Base-by-base conservation (phyloP, 2,888 invertebrate genomes). In the Andrena praecox region DNA sequence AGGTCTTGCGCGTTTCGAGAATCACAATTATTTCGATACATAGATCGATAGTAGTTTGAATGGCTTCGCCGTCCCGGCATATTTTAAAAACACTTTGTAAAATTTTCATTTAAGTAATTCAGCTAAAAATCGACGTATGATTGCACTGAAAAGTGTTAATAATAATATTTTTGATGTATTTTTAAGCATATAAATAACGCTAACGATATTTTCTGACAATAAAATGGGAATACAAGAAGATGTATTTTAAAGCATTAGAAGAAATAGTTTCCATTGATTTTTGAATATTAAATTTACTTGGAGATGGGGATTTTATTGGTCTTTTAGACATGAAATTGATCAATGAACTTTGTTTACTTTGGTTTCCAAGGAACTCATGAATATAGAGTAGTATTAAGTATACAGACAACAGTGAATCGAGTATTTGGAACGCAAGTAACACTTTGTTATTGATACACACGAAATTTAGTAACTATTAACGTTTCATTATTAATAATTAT, bases 291-390 rank as follows among this genome's bases (percentile, higher is more conserved):
- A 5, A 50, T 48, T 27, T 35, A 31, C 4, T 50, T 31, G 1
- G 2, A 62, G 33, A 29, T 59, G 24, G 42, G 4, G 1, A 33
- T 1, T 60, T 62, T 68, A 79, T 80, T 35, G 48, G 67, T 66
- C 12, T 1, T 20, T 62, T 20, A 29, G 3, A 5, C 0, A 35
- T n/a, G 42, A 8, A 64, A 76, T 82, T 29, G 42, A 75, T 72
- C 48, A 68, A 68, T 75, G 35, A 52, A 60, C 59, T 64, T 35
- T 63, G 63, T 82, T 71, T 71, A 52, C 8, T 54, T 79, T 8
- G 52, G 82, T 82, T 64, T 63, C 82, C 63, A 82, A 64, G 82
- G 42, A 59, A 75, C 63, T 5, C n/a, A 29, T 16, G 4, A 10
- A 12, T 20, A 50, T 20, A 12, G 16, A 35, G 33, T 42, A 35